Percentiles rank a stretch among this genome's conserved stretches.
Evolutionary conservation across 2,888 invertebrate genomes (phyloP).

Genomic region (Amaurobius ferox): DNA sequence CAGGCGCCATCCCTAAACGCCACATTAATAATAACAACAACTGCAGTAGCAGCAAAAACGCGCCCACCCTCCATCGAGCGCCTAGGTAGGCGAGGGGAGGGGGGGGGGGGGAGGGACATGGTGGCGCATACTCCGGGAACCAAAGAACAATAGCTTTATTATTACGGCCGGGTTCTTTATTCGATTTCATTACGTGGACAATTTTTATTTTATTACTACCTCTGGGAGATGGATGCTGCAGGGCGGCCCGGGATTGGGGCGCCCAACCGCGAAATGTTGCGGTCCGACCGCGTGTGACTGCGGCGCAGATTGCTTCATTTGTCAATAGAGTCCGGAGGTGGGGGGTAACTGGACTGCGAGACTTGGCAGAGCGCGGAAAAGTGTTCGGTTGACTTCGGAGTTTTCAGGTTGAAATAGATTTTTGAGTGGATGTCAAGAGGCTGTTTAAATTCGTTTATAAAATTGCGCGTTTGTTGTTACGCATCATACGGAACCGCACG

Average conservation of each 20-base stretch:
- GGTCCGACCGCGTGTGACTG: constrained; percentile 69
- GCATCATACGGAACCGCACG: too few species aligned
- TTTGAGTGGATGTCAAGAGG: too few species aligned
- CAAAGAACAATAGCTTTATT: constrained; percentile 20
- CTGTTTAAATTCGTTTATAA: too few species aligned
- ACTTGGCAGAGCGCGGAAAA: too few species aligned
- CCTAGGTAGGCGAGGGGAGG: background rate
- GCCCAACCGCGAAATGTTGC: constrained; percentile 68
- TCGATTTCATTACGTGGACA: constrained; percentile 67
- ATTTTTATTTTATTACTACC: constrained; percentile 54
- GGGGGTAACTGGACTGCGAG: too few species aligned
- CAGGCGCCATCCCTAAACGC: constrained; percentile 57
- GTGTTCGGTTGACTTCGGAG: too few species aligned
- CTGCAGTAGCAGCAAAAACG: too few species aligned
- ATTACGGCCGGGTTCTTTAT: constrained; percentile 34
- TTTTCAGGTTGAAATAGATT: too few species aligned
- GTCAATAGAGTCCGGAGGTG: constrained; percentile 35
- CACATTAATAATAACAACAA: constrained; percentile 71
- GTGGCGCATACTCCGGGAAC: background rate
- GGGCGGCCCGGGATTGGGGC: constrained; percentile 52
- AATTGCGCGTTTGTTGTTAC: too few species aligned
- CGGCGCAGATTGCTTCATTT: constrained; percentile 71
- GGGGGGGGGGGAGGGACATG: background rate
- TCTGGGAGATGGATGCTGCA: constrained; percentile 43
- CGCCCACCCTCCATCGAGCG: background rate